Base-by-base conservation (phyloP, 2,888 invertebrate genomes). In the Drosophila putrida region DNA sequence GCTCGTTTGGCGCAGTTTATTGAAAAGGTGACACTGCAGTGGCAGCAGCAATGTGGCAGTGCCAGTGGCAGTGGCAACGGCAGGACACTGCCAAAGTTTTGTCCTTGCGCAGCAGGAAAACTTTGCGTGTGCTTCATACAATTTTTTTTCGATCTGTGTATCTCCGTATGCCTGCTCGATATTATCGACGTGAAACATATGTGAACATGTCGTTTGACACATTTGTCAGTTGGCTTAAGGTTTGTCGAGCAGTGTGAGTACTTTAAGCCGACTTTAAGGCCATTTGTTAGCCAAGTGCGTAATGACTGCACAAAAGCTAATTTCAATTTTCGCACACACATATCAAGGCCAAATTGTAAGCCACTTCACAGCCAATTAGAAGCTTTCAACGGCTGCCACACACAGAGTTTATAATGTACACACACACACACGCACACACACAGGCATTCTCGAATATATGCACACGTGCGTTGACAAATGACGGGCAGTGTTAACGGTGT, bases 141-240 rank as follows among this genome's bases (percentile, higher is more conserved):
- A 43, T 57, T 63, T 43, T 36, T 35, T 27, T 36, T 20, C 20
- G 20, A 20, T 20, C 2, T 27, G 4, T 20, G 44, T 61, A 10
- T 50, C 25, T 49, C 38, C 50, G 35, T 55, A 44, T 36, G 13
- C 27, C 43, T 41, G 50, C 63, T 72, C 71, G 88, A 85, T 89
- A 85, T 88, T 89, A 85, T 89, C 84, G 88, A 85, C 75, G 59
- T 60, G 88, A 70, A 85, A 85, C 84, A 85, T 85, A 85, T 85
- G 84, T 85, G 84, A 85, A 85, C 84, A 85, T 74, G 84, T 89
- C 84, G 75, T 89, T 89, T 89, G 84, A 89, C 89, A 89, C 89
- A 88, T 85, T 85, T 82, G 89, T 89, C 84, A 85, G 89, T 72
- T 88, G 83, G 69, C 89, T 89, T 87, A 75, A 78, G 84, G 72